A percentile compares a stretch with the other conserved stretches of the same genome.
Evolutionary conservation across 2,113 vertebrate genomes (phyloP).

Genomic region (Campylorhamphus procurvoides): DNA sequence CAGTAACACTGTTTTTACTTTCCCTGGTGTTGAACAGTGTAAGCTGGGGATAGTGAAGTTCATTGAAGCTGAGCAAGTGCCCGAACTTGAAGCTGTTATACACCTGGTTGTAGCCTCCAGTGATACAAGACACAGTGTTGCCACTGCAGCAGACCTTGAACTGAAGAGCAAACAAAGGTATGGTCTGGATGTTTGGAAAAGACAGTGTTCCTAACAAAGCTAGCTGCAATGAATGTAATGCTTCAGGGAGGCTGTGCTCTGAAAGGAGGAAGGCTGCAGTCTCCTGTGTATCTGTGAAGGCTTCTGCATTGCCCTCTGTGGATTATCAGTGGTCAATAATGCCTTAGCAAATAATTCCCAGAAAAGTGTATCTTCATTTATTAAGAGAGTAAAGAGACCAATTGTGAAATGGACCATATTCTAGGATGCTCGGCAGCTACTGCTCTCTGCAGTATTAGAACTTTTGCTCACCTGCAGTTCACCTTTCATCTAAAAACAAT

Average conservation of each 20-base stretch:
- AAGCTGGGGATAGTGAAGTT: conserved; percentile 98
- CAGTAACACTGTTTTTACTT: conserved; percentile 8
- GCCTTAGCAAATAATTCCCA: background rate
- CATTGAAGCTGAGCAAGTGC: conserved; percentile 94
- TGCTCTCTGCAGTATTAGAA: background rate
- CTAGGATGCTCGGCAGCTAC: background rate
- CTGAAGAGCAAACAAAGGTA: conserved; percentile 97
- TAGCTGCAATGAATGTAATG: background rate
- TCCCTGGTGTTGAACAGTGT: conserved; percentile 78
- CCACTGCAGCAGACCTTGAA: conserved; percentile 95
- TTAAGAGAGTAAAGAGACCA: background rate
- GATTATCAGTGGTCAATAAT: background rate
- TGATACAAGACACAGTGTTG: conserved; percentile 94
- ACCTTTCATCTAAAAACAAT: background rate
- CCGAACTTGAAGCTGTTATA: conserved; percentile 93
- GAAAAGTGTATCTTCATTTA: background rate
- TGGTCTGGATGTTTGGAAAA: background rate
- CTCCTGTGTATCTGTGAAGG: accelerated
- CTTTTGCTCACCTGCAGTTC: background rate
- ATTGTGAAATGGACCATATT: background rate
- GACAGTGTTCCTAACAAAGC: background rate
- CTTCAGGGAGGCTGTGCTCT: background rate
- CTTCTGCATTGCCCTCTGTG: background rate
- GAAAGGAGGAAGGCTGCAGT: background rate
- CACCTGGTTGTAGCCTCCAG: conserved; percentile 96